Percentiles rank a stretch among this genome's conserved stretches.
These are phyloP conservation scores for Trematomus bernacchii DNA, from an alignment of 2,797 vertebrate genomes.

Conservation along the genomic window DNA sequence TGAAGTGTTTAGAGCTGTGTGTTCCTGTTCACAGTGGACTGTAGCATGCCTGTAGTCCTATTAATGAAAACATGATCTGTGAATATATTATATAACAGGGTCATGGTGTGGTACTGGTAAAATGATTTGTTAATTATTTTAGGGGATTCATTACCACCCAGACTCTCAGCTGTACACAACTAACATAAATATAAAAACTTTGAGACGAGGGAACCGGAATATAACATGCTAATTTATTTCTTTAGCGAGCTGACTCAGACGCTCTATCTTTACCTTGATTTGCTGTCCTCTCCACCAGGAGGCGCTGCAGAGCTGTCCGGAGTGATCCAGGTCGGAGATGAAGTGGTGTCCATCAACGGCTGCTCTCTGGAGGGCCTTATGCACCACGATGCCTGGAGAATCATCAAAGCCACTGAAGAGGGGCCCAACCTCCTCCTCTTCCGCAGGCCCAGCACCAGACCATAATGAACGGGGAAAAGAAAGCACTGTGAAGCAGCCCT, in stretches of 20 bases:
- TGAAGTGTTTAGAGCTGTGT: too few relatives aligned
- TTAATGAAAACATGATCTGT: too few relatives aligned
- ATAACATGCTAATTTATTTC: too few relatives aligned
- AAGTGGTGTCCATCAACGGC: conserved; percentile 92
- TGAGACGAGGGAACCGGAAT: too few relatives aligned
- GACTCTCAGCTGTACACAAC: too few relatives aligned
- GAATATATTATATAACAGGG: too few relatives aligned
- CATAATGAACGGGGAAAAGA: conserved; percentile 62
- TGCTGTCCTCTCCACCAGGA: conserved; percentile 77
- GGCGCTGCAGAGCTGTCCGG: conserved; percentile 92
- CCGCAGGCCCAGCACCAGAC: conserved; percentile 86
- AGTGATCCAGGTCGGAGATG: conserved; percentile 90
- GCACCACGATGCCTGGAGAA: conserved; percentile 95
- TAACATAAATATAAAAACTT: too few relatives aligned
- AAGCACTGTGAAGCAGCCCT: conserved; percentile 20
- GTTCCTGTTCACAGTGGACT: too few relatives aligned
- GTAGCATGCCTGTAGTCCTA: too few relatives aligned
- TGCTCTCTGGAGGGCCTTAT: conserved; percentile 90
- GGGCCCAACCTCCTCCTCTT: conserved; percentile 91
- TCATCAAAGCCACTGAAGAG: conserved; percentile 90
- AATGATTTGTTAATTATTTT: too few relatives aligned
- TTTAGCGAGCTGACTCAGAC: neutral
- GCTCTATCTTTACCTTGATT: neutral
- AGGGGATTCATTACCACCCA: too few relatives aligned
- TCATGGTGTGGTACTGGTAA: too few relatives aligned